Base-by-base conservation (phyloP, 53 echinoderm and acorn worm species). In the Arbacia lixula region DNA sequence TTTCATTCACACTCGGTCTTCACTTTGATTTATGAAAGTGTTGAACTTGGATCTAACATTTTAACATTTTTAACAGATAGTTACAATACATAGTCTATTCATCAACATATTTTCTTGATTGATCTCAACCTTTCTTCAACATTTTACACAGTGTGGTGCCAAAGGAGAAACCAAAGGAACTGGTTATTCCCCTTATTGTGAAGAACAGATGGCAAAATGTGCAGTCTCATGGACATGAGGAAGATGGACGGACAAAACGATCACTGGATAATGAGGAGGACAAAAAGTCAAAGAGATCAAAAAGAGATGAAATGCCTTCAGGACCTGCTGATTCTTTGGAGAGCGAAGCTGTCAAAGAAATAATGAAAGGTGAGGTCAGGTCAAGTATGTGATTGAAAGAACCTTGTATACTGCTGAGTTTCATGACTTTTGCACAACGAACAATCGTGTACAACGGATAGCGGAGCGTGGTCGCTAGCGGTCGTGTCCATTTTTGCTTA, bases 111-210 rank as follows among this genome's bases (percentile, higher is more conserved):
- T n/a, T n/a, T n/a, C n/a, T n/a, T n/a, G n/a, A n/a, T n/a, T n/a
- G n/a, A n/a, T n/a, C n/a, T n/a, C n/a, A n/a, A n/a, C n/a, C n/a
- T n/a, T n/a, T n/a, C 19, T 30, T 75, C 4, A 6, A 31, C 19
- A n/a, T 53, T 31, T 52, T n/a, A 28, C 53, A 42, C 89, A 96
- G 96, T 71, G 60, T 53, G 12, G 82, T 87, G 14, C 96, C 96
- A 36, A 85, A 91, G 72, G 93, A 96, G 71, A 80, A 89, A 42
- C 71, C 86, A 50, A 89, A 91, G 58, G 89, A 85, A 24, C 66
- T 96, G 4, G 87, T 96, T 1, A 96, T 96, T 30, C 96, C 96
- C 10, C 83, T 96, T 34, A 91, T 96, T 29, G 57, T 83, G 20
- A 84, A 71, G 61, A 96, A 96, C 60, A 57, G 29, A 26, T 94